These are phyloP conservation scores for Drosophila serrata DNA, from an alignment of 1,140 invertebrate genomes.

Conservation along the genomic window DNA sequence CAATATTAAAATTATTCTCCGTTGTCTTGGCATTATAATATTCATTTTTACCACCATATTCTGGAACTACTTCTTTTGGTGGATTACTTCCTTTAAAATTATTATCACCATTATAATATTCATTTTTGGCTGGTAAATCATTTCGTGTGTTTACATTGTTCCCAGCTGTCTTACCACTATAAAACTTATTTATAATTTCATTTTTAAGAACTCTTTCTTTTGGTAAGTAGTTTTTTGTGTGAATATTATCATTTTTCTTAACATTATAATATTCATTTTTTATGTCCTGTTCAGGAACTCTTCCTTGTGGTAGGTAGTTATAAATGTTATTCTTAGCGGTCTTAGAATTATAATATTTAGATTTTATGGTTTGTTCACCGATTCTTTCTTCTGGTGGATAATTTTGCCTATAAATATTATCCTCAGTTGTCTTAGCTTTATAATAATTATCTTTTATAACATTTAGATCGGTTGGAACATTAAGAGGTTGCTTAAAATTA, in stretches of 20 bases:
- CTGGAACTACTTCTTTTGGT: background rate
- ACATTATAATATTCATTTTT: too few relatives aligned
- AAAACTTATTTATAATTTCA: background rate
- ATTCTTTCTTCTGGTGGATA: background rate
- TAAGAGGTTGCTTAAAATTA: background rate
- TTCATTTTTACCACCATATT: background rate
- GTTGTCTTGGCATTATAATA: background rate
- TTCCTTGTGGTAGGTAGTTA: background rate
- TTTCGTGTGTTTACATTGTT: background rate
- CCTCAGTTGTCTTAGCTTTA: background rate
- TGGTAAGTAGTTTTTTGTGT: background rate
- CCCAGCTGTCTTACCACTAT: background rate
- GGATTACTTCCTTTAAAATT: background rate
- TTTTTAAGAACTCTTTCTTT: background rate
- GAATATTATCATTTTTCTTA: too few relatives aligned
- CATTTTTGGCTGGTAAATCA: background rate
- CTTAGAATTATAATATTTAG: background rate
- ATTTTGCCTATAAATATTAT: background rate
- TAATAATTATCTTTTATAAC: background rate
- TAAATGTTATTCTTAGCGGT: background rate
- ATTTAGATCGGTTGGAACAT: background rate
- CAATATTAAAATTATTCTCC: background rate
- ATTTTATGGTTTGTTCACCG: background rate
- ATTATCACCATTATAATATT: background rate
- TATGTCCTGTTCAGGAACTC: background rate